phyloP scores from a whole-genome alignment of 2,888 invertebrate genomes.

The Cryptocheilus praepositus region DNA sequence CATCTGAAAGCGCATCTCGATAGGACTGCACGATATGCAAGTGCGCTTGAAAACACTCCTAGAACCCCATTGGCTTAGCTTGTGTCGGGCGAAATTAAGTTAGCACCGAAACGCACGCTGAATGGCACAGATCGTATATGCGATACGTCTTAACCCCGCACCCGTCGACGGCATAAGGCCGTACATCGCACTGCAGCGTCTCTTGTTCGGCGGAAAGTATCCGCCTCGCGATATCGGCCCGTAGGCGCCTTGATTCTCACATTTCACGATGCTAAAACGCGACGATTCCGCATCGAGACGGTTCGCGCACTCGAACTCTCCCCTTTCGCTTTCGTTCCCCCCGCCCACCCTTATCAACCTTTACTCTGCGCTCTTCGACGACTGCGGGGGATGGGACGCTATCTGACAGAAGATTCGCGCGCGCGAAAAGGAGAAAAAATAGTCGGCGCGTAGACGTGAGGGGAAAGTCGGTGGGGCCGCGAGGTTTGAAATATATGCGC shows the following conservation, averaged over 20 bases:
- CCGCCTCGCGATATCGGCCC: conserved; percentile 52
- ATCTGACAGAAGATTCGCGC: not conserved
- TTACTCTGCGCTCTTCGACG: not conserved
- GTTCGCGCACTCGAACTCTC: not conserved
- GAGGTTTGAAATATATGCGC: too few relatives aligned
- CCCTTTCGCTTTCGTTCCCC: conserved; percentile 1
- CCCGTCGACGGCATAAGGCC: too few relatives aligned
- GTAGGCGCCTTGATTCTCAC: conserved; percentile 53
- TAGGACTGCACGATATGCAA: too few relatives aligned
- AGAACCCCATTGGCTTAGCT: too few relatives aligned
- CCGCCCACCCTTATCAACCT: conserved; percentile 3
- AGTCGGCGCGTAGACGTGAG: not conserved
- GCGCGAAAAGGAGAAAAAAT: not conserved
- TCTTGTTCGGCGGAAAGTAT: conserved; percentile 43
- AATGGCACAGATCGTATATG: too few relatives aligned
- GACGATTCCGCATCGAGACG: too few relatives aligned
- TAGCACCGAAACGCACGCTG: too few relatives aligned
- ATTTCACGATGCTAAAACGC: too few relatives aligned
- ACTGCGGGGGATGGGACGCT: not conserved
- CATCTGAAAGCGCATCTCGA: too few relatives aligned
- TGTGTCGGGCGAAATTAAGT: too few relatives aligned
- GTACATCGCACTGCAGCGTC: not conserved
- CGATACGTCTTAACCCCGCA: too few relatives aligned
- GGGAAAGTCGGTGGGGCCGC: conserved; percentile 3
- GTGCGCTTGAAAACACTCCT: too few relatives aligned